phyloP scores from a whole-genome alignment of 2,888 invertebrate species.

The Thera obeliscata region DNA sequence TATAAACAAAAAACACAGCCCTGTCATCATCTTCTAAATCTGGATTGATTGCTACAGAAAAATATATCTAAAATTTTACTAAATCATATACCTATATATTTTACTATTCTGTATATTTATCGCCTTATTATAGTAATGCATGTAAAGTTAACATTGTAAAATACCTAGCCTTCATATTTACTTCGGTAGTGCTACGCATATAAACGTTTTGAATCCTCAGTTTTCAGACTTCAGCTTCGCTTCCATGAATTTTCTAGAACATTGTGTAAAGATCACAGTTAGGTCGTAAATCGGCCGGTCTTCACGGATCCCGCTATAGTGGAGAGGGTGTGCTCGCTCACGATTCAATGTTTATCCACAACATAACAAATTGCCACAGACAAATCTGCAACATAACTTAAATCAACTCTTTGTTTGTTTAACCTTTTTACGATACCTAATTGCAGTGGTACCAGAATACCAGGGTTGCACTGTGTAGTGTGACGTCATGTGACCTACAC shows the following conservation, averaged over 20 bases:
- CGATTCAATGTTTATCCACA: slow-evolving; percentile 79
- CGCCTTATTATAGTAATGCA: too few relatives aligned
- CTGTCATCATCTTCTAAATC: too few relatives aligned
- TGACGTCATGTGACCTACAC: too few relatives aligned
- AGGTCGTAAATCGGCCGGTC: slow-evolving; percentile 72
- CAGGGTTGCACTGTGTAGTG: too few relatives aligned
- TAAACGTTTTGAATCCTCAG: background rate
- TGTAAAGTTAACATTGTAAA: too few relatives aligned
- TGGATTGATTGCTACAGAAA: too few relatives aligned
- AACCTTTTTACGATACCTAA: slow-evolving; percentile 6
- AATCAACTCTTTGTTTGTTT: slow-evolving; percentile 49
- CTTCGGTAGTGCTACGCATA: too few relatives aligned
- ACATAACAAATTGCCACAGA: slow-evolving; percentile 74
- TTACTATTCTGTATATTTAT: too few relatives aligned
- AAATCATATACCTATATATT: too few relatives aligned
- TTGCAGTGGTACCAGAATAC: background rate
- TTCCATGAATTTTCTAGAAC: slow-evolving; percentile 23
- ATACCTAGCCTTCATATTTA: too few relatives aligned
- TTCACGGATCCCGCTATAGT: slow-evolving; percentile 70
- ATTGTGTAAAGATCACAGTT: slow-evolving; percentile 68
- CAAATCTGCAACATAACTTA: slow-evolving; percentile 63
- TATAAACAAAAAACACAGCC: background rate
- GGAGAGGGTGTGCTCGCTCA: slow-evolving; percentile 72
- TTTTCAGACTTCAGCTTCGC: slow-evolving; percentile 10
- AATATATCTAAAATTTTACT: background rate